Conservation (phyloP, 1,140 invertebrate species). For the Dendrolimus kikuchii region DNA sequence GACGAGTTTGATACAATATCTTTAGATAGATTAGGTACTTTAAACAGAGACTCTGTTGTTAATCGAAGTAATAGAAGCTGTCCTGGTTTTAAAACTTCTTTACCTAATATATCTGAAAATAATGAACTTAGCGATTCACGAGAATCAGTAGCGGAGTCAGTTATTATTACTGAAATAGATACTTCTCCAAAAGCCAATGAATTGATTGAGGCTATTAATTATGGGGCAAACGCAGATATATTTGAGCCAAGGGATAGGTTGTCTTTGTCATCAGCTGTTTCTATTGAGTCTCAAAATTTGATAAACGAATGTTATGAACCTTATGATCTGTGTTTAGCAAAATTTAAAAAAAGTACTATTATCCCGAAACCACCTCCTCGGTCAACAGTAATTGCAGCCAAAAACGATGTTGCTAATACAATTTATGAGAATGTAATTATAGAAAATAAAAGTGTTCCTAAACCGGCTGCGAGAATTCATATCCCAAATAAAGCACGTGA, state of each 20-base stretch:
- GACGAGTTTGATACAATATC: slow-evolving; percentile 67
- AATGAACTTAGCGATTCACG: slow-evolving; percentile 54
- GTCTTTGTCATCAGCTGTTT: slow-evolving; percentile 31
- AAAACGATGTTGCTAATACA: slow-evolving; percentile 23
- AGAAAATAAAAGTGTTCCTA: slow-evolving; percentile 34
- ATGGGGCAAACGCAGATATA: slow-evolving; percentile 32
- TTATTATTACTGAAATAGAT: slow-evolving; percentile 25
- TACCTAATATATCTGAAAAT: slow-evolving; percentile 65
- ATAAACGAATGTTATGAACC: slow-evolving; percentile 63
- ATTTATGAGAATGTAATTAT: slow-evolving; percentile 55
- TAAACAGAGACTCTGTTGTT: slow-evolving; percentile 55
- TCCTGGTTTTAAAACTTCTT: slow-evolving; percentile 62
- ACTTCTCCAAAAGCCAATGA: slow-evolving; percentile 15
- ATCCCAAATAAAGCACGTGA: slow-evolving; percentile 31
- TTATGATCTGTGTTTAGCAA: slow-evolving; percentile 39
- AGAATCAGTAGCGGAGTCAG: slow-evolving; percentile 34
- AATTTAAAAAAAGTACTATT: slow-evolving; percentile 13
- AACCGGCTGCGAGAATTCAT: slow-evolving; percentile 48
- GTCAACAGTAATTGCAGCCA: slow-evolving; percentile 17
- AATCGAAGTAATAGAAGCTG: slow-evolving; percentile 66
- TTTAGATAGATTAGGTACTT: slow-evolving; percentile 50
- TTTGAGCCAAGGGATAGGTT: slow-evolving; percentile 51
- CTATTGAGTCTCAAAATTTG: slow-evolving; percentile 40
- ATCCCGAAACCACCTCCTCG: slow-evolving; percentile 47
- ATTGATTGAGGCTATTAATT: slow-evolving; percentile 39